These are phyloP conservation scores for Hypomecis atomaria DNA, from an alignment of 2,888 invertebrate genomes.

Conservation along the genomic window DNA sequence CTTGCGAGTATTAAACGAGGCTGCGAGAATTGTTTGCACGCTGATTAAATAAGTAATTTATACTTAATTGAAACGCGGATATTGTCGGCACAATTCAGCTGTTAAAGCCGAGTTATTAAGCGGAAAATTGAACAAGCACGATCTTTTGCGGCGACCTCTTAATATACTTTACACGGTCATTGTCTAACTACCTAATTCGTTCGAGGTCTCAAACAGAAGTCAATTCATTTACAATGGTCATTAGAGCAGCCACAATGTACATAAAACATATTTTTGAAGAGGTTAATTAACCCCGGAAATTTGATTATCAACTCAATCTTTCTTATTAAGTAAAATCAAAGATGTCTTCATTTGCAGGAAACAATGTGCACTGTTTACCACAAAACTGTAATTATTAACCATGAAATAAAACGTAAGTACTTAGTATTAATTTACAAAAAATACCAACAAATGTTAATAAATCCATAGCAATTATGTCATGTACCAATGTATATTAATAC, in stretches of 20 bases:
- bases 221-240: constrained; percentile 7
- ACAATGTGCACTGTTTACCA: no score
- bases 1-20: constrained; percentile 55
- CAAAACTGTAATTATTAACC: no score
- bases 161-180: constrained; percentile 36
- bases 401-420: no score
- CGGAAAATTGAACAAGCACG: constrained; percentile 40
- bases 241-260: neutral
- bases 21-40: constrained; percentile 43
- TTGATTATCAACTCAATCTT: neutral
- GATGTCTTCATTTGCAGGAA: no score
- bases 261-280: neutral
- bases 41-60: constrained; percentile 55
- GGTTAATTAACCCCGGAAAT: neutral
- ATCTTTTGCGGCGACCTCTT: constrained; percentile 38
- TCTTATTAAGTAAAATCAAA: no score
- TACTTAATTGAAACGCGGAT: constrained; percentile 39
- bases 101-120: constrained; percentile 38
- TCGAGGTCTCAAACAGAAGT: constrained; percentile 42
- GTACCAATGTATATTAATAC: no score
- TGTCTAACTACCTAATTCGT: constrained; percentile 41
- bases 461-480: no score
- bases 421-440: no score
- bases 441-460: no score
- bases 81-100: constrained; percentile 28